Evolutionary conservation across 1,140 invertebrate species (phyloP), one percentile per base, ranked within the genome.

Genomic region (Neomicropteryx cornuta): DNA sequence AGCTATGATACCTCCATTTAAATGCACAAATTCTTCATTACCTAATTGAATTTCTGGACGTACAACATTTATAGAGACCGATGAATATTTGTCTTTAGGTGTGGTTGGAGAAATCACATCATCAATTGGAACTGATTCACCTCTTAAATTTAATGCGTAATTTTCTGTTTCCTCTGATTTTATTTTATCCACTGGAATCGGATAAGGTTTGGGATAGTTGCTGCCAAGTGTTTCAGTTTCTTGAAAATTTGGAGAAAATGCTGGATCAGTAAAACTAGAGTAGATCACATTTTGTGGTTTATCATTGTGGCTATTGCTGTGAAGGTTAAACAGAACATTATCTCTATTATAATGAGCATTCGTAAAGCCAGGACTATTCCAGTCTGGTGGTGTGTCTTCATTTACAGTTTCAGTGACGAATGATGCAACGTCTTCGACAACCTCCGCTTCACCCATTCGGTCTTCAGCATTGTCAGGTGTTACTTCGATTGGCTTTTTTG

Each of bases 181-280:
- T 33, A 81, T 75, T 62, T 79, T 81, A 45, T 81, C 75, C 3
- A 81, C 73, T 2, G 76, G 77, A 47, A 81, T 73, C 6, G 76
- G 76, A 50, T 79, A 75, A 28, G 74, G 61, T 52, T 66, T 68
- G 4, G 68, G 58, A 44, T 64, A 69, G 38, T 59, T 65, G 5
- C 64, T 64, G 10, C 70, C 72, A 24, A 74, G 52, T 19, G 60
- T 64, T 60, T 71, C 64, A 48, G 62, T 62, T 49, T 70, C 56
- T 48, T 66, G 62, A 30, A 61, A 39, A 23, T 68, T 58, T 19
- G 62, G 63, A 16, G 65, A 63, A 48, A 75, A 65, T 38, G 75
- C 69, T 2, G 75, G 74, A 36, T 75, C 70, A 18, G 73, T 76
- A 50, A 79, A 81, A 47, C 77, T 79, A 4, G 75, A 78, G 38